These are phyloP conservation scores for Chrysochloris asiatica DNA, from an alignment of 2,113 vertebrate species.

Conservation along the genomic window DNA sequence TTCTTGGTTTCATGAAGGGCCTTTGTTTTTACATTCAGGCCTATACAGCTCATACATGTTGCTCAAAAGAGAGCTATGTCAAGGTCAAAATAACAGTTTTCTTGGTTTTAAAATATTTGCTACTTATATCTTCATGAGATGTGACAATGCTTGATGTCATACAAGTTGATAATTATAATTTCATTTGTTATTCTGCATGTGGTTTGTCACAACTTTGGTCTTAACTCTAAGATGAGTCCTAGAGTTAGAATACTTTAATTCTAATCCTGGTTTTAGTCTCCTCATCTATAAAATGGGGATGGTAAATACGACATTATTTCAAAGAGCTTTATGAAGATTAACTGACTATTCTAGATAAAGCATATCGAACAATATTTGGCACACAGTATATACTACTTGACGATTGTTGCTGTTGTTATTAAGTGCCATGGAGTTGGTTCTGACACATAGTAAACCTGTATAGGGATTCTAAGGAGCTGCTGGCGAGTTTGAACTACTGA, in stretches of 20 bases:
- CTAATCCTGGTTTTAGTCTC: not conserved
- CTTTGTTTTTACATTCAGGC: not conserved
- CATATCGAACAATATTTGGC: not conserved
- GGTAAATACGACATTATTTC: constrained; percentile 12
- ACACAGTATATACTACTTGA: not conserved
- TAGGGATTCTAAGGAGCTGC: too few species aligned
- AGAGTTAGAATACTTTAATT: not conserved
- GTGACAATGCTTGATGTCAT: not conserved
- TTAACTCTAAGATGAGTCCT: not conserved
- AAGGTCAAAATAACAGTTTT: not conserved
- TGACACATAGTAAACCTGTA: too few species aligned
- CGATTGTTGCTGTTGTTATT: not conserved
- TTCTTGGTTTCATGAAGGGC: not conserved
- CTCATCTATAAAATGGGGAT: not conserved
- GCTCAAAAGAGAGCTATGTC: not conserved
- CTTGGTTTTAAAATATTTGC: not conserved
- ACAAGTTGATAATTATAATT: not conserved
- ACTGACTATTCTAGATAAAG: not conserved
- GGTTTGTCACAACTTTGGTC: not conserved
- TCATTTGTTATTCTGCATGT: not conserved
- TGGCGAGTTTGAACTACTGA: too few species aligned
- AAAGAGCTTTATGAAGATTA: not conserved
- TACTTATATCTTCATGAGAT: not conserved
- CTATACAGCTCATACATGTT: not conserved
- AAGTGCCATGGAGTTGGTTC: too few species aligned